Evolutionary conservation across 2,113 vertebrate genomes (phyloP).

Genomic region (Eleginops maclovinus): DNA sequence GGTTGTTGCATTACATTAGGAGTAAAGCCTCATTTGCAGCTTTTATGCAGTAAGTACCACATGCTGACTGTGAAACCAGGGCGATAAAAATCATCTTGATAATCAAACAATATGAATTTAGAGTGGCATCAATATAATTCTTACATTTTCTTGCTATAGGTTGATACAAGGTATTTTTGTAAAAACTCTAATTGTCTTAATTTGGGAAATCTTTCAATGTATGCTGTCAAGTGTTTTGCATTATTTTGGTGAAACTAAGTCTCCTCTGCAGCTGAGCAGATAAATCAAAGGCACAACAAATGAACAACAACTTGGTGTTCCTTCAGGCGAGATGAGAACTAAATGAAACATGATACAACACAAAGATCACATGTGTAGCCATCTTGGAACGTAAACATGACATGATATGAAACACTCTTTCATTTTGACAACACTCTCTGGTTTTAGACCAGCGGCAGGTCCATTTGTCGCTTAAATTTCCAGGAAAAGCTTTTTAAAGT

Average conservation of each 20-base stretch:
- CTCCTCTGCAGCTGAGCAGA: constrained; percentile 63
- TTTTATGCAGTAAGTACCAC: not conserved
- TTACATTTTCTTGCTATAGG: constrained; percentile 3
- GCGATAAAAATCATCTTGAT: constrained; percentile 12
- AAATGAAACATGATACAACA: constrained; percentile 47
- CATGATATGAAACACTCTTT: constrained; percentile 61
- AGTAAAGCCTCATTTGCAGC: not conserved
- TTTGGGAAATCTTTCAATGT: not conserved
- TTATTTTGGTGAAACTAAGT: constrained; percentile 38
- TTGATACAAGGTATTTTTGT: constrained; percentile 24
- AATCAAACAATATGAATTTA: constrained; percentile 28
- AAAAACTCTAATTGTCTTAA: constrained; percentile 28
- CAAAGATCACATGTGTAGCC: constrained; percentile 38
- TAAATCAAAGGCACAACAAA: constrained; percentile 90
- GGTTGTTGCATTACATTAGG: constrained; percentile 2
- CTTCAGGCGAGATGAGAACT: constrained; percentile 62
- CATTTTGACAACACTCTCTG: constrained; percentile 41
- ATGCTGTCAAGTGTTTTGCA: constrained; percentile 7
- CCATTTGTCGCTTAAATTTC: constrained; percentile 38
- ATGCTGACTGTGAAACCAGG: not conserved
- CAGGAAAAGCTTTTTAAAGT: constrained; percentile 43
- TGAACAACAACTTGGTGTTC: constrained; percentile 78
- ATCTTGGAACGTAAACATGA: constrained; percentile 68
- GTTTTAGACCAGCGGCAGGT: constrained; percentile 37
- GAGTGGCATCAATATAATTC: not conserved